Evolutionary conservation across 1,140 invertebrate genomes (phyloP).

Genomic region (Pseudachorutes palmiensis): DNA sequence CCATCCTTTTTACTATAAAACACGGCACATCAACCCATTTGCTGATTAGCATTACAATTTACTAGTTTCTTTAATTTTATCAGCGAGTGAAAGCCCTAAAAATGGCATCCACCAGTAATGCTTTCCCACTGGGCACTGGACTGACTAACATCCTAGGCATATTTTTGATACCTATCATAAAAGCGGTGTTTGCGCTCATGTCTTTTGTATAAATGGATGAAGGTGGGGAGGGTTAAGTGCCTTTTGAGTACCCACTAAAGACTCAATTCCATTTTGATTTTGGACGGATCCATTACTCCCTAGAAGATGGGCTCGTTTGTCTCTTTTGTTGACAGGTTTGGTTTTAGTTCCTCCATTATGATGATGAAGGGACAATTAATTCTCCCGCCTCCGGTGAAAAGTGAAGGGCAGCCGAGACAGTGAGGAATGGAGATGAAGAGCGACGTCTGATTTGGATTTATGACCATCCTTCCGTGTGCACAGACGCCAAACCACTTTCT

Average conservation of each 20-base stretch:
- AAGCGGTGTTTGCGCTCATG: too few species aligned
- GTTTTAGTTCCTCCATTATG: background rate
- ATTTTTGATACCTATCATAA: too few species aligned
- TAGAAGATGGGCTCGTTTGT: background rate
- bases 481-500: background rate
- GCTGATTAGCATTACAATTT: too few species aligned
- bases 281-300: conserved; percentile 1
- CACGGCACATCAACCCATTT: too few species aligned
- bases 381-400: background rate
- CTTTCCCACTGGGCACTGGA: too few species aligned
- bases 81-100: too few species aligned
- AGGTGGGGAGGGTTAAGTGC: background rate
- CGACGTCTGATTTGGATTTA: background rate
- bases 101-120: too few species aligned
- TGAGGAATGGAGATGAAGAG: background rate
- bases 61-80: too few species aligned
- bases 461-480: background rate
- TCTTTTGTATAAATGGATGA: too few species aligned
- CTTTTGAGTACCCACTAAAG: background rate
- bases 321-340: background rate
- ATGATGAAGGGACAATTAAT: background rate
- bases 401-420: background rate
- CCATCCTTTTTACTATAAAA: too few species aligned
- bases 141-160: too few species aligned
- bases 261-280: background rate